Evolutionary conservation across 2,888 invertebrate genomes (phyloP), one percentile per base, ranked within the genome.

Genomic region (Trichogramma dendrolimi): DNA sequence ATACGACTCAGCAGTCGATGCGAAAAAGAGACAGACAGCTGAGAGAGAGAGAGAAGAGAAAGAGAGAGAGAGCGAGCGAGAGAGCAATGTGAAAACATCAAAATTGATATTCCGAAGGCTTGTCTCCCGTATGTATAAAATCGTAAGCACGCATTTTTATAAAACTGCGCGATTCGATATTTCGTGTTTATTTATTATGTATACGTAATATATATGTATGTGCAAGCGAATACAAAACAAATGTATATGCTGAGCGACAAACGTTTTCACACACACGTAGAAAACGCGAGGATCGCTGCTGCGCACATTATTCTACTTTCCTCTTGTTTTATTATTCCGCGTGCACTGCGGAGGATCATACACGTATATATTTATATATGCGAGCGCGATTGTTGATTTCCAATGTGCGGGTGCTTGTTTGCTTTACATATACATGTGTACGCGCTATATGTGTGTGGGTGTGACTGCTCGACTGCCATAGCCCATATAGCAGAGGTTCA

Each of bases 41-140:
- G 46, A 14, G 49, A 53, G 50, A 55, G 50, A n/a, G 53, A 58
- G 53, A 50, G 41, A 11, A 51, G 51, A 11, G 47, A n/a, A n/a
- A 40, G 40, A 8, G 39, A 56, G 8, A 42, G 11, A 53, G 11
- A n/a, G 44, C 5, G 46, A 42, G 10, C 3, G 7, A n/a, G 6
- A 10, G 60, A 64, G 63, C 64, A 63, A 63, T 61, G 68, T 66
- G 64, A 70, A 73, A 74, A 74, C 71, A 73, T 72, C 72, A 75
- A 75, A 76, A 76, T 78, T 76, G 75, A 75, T 77, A 77, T 77
- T 77, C 77, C 67, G 70, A 46, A 41, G 70, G 68, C 74, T 73
- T 71, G 72, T 70, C 65, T 67, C 52, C 55, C 58, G 55, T 63
- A 63, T 27, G 27, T 27, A 27, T 27, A 27, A 27, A 27, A 27